Percentiles rank a stretch among this genome's conserved stretches.
phyloP scores from a whole-genome alignment of 2,888 invertebrate species.

The Dasysyrphus tricinctus region DNA sequence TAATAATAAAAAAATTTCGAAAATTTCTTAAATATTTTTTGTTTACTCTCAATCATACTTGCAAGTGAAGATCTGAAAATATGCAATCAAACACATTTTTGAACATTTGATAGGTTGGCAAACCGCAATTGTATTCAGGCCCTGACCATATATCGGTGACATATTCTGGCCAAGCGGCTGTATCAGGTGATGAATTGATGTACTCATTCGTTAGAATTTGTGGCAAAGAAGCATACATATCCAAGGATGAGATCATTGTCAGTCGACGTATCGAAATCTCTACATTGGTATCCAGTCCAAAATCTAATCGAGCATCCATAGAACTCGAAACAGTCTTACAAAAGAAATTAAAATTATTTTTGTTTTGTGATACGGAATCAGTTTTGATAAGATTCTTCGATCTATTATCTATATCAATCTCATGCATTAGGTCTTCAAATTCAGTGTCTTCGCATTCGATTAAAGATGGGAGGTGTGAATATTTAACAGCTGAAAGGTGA shows the following conservation, averaged over 20 bases:
- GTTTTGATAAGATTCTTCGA: constrained; percentile 86
- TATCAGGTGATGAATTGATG: constrained; percentile 81
- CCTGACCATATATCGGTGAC: constrained; percentile 84
- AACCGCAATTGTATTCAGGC: constrained; percentile 84
- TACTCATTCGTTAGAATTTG: constrained; percentile 82
- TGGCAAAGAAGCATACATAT: constrained; percentile 82
- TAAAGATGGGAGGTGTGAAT: constrained; percentile 86
- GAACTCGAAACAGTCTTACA: constrained; percentile 87
- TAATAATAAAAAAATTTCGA: constrained; percentile 3
- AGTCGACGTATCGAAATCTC: constrained; percentile 90
- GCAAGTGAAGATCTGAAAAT: constrained; percentile 87
- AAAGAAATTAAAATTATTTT: constrained; percentile 82
- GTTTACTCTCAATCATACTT: constrained; percentile 79
- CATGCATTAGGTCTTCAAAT: constrained; percentile 90
- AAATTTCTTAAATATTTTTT: constrained; percentile 3
- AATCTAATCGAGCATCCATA: constrained; percentile 91
- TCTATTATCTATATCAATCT: constrained; percentile 87
- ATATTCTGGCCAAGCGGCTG: constrained; percentile 83
- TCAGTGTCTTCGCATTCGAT: constrained; percentile 93
- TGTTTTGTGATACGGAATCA: constrained; percentile 81
- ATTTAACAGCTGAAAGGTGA: constrained; percentile 79
- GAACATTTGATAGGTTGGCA: constrained; percentile 86
- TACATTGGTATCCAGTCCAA: constrained; percentile 90
- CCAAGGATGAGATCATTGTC: constrained; percentile 86
- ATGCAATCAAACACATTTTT: constrained; percentile 88